Evolutionary conservation across 64 coral and sea anemone species (phyloP), one percentile per base, ranked within the genome.

Genomic region (Montipora capricornis): DNA sequence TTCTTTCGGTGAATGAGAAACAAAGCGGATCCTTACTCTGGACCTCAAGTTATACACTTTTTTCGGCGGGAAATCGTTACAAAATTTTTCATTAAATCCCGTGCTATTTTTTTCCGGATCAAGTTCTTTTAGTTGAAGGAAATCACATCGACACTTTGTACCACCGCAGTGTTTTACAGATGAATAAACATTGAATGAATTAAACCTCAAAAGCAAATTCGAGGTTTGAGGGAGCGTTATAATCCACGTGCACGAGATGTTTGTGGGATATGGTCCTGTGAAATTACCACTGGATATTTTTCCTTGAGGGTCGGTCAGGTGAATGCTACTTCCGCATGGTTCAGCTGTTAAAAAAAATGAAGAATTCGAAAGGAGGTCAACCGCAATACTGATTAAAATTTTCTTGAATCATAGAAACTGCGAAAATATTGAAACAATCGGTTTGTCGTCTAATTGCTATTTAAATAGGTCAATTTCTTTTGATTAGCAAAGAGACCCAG

Each of bases 21-120:
- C 58, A 46, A 83, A 47, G 19, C 81, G 81, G 67, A 83, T 83
- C 58, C 60, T 83, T 3, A 83, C 59, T 44, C 81, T 66, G 11
- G 81, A 83, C 81, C 66, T 83, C 29, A 83, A 83, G 67, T 47
- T 67, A 68, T 17, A 47, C 6, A 47, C 29, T 26, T 0, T 19
- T 3, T 67, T 67, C 14, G 58, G 81, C 2, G 59, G 81, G 37
- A 67, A 67, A 44, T 67, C 60, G 14, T 83, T 66, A 37, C 81
- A 83, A 68, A 67, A 83, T 90, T 80, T 78, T 49, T 12, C 5
- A 60, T 69, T 78, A 22, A 90, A 90, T 68, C 79, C 88, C 49
- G 88, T 19, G 58, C 13, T n/a, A 90, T 80, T 79, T 47, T 44
- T 2, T 49, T 29, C 13, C 12, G 87, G n/a, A 61, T 80, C 88